Base-by-base conservation (phyloP, 2,888 invertebrate genomes). In the Spodoptera littoralis region DNA sequence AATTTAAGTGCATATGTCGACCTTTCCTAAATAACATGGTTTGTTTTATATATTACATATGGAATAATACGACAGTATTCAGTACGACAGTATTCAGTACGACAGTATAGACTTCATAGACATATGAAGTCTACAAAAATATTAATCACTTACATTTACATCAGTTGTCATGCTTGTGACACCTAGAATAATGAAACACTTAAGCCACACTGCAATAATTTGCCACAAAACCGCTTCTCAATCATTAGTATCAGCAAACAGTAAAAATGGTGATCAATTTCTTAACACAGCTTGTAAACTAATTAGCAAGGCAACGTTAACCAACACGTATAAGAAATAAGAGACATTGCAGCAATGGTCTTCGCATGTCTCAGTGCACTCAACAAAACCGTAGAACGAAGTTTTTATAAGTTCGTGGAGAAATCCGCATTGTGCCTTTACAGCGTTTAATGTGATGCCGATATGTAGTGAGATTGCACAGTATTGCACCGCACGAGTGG, bases 401-500 rank as follows among this genome's bases (percentile, higher is more conserved):
- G 79, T 89, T 91, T 90, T 90, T 90, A 83, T 78, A 78, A 79
- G 74, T 82, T 77, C 82, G 84, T 89, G 87, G 86, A 88, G 88
- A 90, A 91, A 90, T 88, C 84, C 83, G 83, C 88, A 89, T 90
- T 91, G 91, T 90, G 84, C 78, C 82, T 84, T 87, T 88, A 86
- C 87, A 88, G 85, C 82, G 87, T 86, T 88, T 91, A 92, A 92
- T 92, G 92, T 82, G 86, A 91, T 90, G 92, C 91, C 84, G 93
- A 93, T 93, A 92, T 87, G 88, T 86, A 83, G 85, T 79, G 81
- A 85, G 93, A 93, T 92, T 90, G 91, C 88, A 85, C 77, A 85
- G 90, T 88, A 89, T 87, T 90, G 92, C 89, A 89, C 90, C 77
- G 87, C 60, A 67, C 69, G 81, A 85, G 92, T 93, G 93, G 93